Base-by-base conservation (phyloP, 2,113 vertebrate genomes). In the Trinectes maculatus region DNA sequence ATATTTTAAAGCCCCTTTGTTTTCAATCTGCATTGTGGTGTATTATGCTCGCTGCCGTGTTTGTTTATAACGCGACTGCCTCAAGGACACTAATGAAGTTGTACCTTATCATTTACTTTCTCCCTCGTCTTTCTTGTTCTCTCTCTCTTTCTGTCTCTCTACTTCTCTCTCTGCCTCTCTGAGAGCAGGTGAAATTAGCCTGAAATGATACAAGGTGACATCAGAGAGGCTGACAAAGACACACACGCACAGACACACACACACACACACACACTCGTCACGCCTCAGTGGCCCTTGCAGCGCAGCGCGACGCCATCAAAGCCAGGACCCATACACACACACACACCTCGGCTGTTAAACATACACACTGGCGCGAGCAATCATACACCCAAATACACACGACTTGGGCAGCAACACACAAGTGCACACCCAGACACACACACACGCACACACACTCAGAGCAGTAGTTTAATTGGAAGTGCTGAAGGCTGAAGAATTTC, bases 131-230 rank as follows among this genome's bases (percentile, higher is more conserved):
- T 78, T 71, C 83, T 48, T 83, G 65, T 71, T 67, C 71, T 48
- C 58, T 46, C 49, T 36, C 68, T 47, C 39, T 34, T 61, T 37
- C 64, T 54, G 43, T 47, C 39, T 34, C 65, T 37, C 64, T 54
- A 39, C 46, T 60, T 63, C 76, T 79, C 64, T 73, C 53, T 74
- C 55, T 65, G 56, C 19, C 47, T 74, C 59, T 78, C 37, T 59
- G 74, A 87, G 82, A 89, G 89, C 74, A 89, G 89, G 85, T 85
- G 80, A 89, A 91, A 89, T 91, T 89, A 91, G 79, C 82, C 80
- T 91, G 89, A 87, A 91, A 89, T 91, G 85, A 91, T 91, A 91
- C 88, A 89, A 89, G 89, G 86, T 89, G 88, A 91, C 89, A 91
- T 89, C 84, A 89, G 79, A 87, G 74, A 59, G 48, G 54, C 75